Evolutionary conservation across 2,113 vertebrate genomes (phyloP), one percentile per base, ranked within the genome.

Genomic region (Lepisosteus osseus): DNA sequence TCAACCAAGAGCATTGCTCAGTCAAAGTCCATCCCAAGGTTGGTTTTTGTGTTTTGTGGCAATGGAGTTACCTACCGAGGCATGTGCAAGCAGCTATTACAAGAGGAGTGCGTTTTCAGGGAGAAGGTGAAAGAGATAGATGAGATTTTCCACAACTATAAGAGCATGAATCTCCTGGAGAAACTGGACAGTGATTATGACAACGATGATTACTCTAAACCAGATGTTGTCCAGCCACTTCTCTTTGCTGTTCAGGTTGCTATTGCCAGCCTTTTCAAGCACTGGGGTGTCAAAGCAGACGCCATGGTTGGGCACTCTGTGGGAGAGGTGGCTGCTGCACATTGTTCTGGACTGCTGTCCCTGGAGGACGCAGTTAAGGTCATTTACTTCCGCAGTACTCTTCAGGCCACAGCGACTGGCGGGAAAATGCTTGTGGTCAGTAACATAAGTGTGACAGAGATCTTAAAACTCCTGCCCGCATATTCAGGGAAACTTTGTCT

Each of bases 31-130:
- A 82, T 85, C 9, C 69, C 79, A 0, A 81, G 88, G 67, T 67
- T 95, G 68, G 84, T 94, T 69, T 95, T 95, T 88, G 93, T 95
- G 75, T 95, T 95, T 79, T 93, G 92, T 76, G 92, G 93, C 64
- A 95, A 94, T 0, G 94, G 91, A 0, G 79, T 94, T 44, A 84
- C 62, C 0, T 89, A 93, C 80, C 86, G 59, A 61, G 89, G 90
- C 8, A 90, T 94, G 87, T 93, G 92, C 62, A 85, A 80, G 71
- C 76, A 85, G 7, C 82, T 96, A 76, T 74, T 94, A 47, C 87
- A 67, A 79, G 82, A 89, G 14, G 85, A 90, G 77, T 83, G 88
- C 0, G 70, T 90, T 55, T 95, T 95, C 72, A 86, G 87, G 78
- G 83, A 91, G 3, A 94, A 94, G 75, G 86, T 94, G 59, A 74